Evolutionary conservation across 2,113 vertebrate species (phyloP).

Genomic region (Tachuris rubrigastra): DNA sequence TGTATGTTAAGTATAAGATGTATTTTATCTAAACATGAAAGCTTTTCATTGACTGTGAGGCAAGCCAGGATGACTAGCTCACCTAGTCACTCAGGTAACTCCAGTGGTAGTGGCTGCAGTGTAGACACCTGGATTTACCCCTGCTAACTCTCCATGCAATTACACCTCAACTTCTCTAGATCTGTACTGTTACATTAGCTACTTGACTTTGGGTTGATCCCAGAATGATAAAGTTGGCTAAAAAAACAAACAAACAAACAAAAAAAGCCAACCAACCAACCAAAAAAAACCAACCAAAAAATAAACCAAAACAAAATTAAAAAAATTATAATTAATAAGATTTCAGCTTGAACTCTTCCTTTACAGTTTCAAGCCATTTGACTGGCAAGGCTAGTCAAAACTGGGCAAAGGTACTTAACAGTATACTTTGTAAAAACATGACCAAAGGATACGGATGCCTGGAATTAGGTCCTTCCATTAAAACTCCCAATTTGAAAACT

Average conservation of each 20-base stretch:
- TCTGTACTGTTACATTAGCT: background rate
- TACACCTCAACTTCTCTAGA: background rate
- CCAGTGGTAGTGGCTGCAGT: background rate
- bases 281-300: too few relatives aligned
- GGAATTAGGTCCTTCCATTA: background rate
- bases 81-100: background rate
- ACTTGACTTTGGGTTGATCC: background rate
- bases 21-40: background rate
- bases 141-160: background rate
- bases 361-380: background rate
- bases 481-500: background rate
- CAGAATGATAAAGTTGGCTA: background rate
- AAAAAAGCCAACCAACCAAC: background rate
- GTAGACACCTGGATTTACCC: background rate
- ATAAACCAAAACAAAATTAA: background rate
- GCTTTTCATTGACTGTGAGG: background rate
- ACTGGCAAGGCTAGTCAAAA: background rate
- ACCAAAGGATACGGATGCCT: background rate
- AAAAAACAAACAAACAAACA: background rate
- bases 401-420: background rate
- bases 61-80: background rate
- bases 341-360: background rate
- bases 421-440: background rate
- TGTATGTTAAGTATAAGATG: background rate
- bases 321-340: background rate